Evolutionary conservation across 2,113 vertebrate genomes (phyloP), one percentile per base, ranked within the genome.

Genomic region (Oreochromis spilurus): DNA sequence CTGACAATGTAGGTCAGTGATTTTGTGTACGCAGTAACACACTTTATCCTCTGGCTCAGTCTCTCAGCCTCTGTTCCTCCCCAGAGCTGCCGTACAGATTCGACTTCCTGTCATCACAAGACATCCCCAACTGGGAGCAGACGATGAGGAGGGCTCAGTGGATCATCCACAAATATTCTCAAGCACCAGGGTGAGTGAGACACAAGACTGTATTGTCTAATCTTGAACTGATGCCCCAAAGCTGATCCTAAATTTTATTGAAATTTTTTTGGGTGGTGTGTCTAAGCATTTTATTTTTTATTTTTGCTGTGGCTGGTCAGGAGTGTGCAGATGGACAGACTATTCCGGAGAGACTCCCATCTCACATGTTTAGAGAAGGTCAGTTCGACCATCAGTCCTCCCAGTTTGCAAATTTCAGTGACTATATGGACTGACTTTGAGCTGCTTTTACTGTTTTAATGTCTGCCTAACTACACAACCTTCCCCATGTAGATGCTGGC

Each of bases 351-450:
- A 94, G 97, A 98, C 92, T 98, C 97, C 65, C 97, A 98, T 87
- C 96, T 99, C 87, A 99, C 98, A 79, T 99, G 97, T 94, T 95
- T 99, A 89, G 97, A 99, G 93, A 99, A 99, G 96, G 99, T 99
- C 96, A 94, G 95, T 86, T 10, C 4, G 13, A 7, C 4, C 2
- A 2, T 60, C 60, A n/a, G 21, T 40, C 9, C 2, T 75, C 29
- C 21, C 10, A 2, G 4, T 34, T 60, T n/a, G 7, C 36, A 34
- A 14, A 19, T 40, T 6, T 26, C 8, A 45, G 6, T 75, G 7
- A 9, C 16, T 70, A 1, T 2, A 26, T 34, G 45, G 54, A 34
- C 10, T 36, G 10, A 70, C 13, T 52, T 62, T 24, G 8, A 11
- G 40, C 26, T 9, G 0, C 38, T 53, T 54, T 31, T 53, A 17